These are phyloP conservation scores for Scaptomyza graminum DNA, from an alignment of 1,140 invertebrate species.

Conservation along the genomic window DNA sequence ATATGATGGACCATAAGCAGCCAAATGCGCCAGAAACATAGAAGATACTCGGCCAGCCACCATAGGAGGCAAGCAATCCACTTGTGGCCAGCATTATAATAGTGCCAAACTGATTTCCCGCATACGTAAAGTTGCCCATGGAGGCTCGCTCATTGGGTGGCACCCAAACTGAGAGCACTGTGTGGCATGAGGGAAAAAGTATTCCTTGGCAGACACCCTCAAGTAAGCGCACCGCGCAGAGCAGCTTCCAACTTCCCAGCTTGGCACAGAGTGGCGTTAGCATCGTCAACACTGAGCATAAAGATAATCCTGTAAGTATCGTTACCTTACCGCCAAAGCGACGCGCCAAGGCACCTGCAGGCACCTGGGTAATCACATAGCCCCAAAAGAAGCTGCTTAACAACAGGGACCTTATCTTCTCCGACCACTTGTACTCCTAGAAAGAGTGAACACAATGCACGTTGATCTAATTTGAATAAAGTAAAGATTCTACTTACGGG, in stretches of 20 bases:
- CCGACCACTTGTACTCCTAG: conserved; percentile 44
- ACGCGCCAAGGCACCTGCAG: conserved; percentile 87
- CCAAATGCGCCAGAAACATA: conserved; percentile 89
- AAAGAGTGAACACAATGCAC: too few species aligned
- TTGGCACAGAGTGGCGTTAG: conserved; percentile 72
- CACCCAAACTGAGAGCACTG: conserved; percentile 91
- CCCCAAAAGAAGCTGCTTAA: conserved; percentile 88
- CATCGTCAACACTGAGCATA: conserved; percentile 83
- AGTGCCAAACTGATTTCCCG: conserved; percentile 88
- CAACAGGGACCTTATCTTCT: conserved; percentile 71
- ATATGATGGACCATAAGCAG: conserved; percentile 86
- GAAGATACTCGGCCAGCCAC: conserved; percentile 91
- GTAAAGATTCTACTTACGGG: conserved; percentile 40
- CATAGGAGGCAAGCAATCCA: conserved; percentile 86
- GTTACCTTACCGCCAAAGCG: conserved; percentile 86
- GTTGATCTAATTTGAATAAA: too few species aligned
- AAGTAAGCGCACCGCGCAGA: conserved; percentile 86
- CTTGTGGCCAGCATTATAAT: conserved; percentile 88
- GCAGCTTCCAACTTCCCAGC: conserved; percentile 86
- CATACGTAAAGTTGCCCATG: conserved; percentile 85
- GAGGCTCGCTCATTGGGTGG: conserved; percentile 85
- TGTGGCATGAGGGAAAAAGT: conserved; percentile 90
- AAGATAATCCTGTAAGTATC: conserved; percentile 13
- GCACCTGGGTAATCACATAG: conserved; percentile 85
- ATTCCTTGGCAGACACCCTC: conserved; percentile 92